Percentiles rank a stretch among this genome's conserved stretches.
Conservation (phyloP, 2,888 invertebrate species). For the Chouioia cunea region DNA sequence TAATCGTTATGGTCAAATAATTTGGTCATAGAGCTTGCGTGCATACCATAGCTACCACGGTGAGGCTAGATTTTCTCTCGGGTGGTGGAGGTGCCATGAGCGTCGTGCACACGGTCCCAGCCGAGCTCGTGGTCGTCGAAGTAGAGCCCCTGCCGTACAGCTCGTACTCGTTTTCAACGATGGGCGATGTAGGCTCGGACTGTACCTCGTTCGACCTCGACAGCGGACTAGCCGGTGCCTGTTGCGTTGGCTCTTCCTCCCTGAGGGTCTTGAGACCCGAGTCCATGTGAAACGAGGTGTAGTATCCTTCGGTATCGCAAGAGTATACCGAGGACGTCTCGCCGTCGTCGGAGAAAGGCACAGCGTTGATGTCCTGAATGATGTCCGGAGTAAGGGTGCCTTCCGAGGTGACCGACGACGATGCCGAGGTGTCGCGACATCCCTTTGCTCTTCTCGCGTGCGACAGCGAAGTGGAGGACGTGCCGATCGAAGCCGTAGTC, state of each 20-base stretch:
- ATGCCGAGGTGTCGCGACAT: slow-evolving; percentile 76
- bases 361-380: slow-evolving; percentile 78
- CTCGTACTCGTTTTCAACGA: slow-evolving; percentile 90
- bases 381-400: slow-evolving; percentile 88
- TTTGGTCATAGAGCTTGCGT: too few species aligned
- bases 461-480: slow-evolving; percentile 67
- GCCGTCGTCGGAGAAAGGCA: slow-evolving; percentile 76
- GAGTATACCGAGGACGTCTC: slow-evolving; percentile 94
- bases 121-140: slow-evolving; percentile 90
- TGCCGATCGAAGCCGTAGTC: slow-evolving; percentile 66
- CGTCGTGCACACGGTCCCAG: slow-evolving; percentile 90
- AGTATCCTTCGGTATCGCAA: slow-evolving; percentile 97
- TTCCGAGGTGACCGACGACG: slow-evolving; percentile 87
- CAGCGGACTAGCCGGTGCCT: slow-evolving; percentile 77
- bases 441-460: slow-evolving; percentile 65
- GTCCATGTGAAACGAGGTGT: slow-evolving; percentile 97
- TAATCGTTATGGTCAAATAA: too few species aligned
- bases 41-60: slow-evolving; percentile 67
- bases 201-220: slow-evolving; percentile 74
- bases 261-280: slow-evolving; percentile 89
- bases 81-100: slow-evolving; percentile 85
- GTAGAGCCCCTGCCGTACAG: slow-evolving; percentile 92
- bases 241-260: slow-evolving; percentile 79
- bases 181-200: slow-evolving; percentile 78
- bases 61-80: slow-evolving; percentile 81